Percentiles rank a stretch among this genome's conserved stretches.
Evolutionary conservation across 2,797 vertebrate genomes (phyloP).

Genomic region (Periophthalmus magnuspinnatus): DNA sequence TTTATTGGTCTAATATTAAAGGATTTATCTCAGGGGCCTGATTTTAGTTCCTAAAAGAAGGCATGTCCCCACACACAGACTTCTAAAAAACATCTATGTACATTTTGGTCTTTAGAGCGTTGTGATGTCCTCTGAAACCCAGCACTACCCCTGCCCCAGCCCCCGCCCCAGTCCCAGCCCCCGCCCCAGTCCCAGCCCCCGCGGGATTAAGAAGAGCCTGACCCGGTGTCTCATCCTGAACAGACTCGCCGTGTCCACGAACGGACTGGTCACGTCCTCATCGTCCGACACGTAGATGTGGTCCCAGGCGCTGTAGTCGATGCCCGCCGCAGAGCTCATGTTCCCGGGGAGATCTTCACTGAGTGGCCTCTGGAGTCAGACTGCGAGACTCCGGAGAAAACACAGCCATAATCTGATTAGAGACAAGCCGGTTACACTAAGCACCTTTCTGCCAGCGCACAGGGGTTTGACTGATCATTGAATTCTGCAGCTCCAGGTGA

Average conservation of each 20-base stretch:
- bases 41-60: too few relatives aligned
- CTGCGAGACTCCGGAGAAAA: background rate
- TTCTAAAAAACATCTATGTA: background rate
- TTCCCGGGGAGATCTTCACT: background rate
- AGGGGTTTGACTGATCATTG: too few relatives aligned
- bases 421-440: conserved; percentile 11
- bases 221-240: conserved; percentile 93
- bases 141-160: background rate
- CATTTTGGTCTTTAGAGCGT: too few relatives aligned
- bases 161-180: too few relatives aligned
- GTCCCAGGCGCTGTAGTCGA: conserved; percentile 92
- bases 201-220: conserved; percentile 23
- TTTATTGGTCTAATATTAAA: too few relatives aligned
- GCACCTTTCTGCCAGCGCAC: background rate
- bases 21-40: too few relatives aligned
- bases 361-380: background rate
- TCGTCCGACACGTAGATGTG: conserved; percentile 92
- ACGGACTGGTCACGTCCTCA: conserved; percentile 87
- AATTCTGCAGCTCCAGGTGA: too few relatives aligned
- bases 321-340: conserved; percentile 67
- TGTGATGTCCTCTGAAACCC: too few relatives aligned
- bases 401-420: conserved; percentile 36
- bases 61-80: background rate
- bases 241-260: conserved; percentile 88
- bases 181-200: conserved; percentile 22